Evolutionary conservation across 2,888 invertebrate genomes (phyloP).

Genomic region (Phyto melanocephala): DNA sequence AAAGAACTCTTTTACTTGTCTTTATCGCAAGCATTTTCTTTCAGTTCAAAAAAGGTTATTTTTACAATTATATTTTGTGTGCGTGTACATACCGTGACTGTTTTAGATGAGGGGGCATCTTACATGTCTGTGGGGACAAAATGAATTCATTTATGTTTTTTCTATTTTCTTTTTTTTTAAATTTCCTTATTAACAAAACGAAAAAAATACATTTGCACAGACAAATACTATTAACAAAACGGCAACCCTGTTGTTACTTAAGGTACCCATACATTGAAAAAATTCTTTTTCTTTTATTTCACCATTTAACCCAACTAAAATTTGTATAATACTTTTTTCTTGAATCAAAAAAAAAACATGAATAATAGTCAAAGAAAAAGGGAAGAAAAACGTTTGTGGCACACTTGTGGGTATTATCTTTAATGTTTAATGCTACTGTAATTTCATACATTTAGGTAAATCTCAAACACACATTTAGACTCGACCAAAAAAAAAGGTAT

Average conservation of each 20-base stretch:
- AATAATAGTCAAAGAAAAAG: too few species aligned
- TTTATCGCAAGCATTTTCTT: constrained; percentile 10
- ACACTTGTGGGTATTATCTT: constrained; percentile 64
- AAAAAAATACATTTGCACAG: background rate
- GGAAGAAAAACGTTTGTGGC: constrained; percentile 54
- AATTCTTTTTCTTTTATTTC: background rate
- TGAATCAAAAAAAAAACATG: background rate
- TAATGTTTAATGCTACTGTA: constrained; percentile 58
- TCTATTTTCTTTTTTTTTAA: constrained; percentile 25
- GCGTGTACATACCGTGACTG: background rate
- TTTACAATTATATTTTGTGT: constrained; percentile 12
- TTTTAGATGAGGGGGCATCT: constrained; percentile 25
- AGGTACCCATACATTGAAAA: background rate
- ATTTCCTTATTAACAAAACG: constrained; percentile 53
- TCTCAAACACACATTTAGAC: background rate
- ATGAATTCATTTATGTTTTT: background rate
- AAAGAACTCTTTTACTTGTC: constrained; percentile 33
- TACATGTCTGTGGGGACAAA: constrained; percentile 44
- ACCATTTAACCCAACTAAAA: constrained; percentile 1
- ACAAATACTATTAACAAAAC: background rate
- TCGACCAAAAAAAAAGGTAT: background rate
- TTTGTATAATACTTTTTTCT: background rate
- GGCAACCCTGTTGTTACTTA: constrained; percentile 39
- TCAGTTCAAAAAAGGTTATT: background rate
- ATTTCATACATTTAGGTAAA: constrained; percentile 59